Evolutionary conservation across 2,113 vertebrate species (phyloP).

Genomic region (Cololabis saira): DNA sequence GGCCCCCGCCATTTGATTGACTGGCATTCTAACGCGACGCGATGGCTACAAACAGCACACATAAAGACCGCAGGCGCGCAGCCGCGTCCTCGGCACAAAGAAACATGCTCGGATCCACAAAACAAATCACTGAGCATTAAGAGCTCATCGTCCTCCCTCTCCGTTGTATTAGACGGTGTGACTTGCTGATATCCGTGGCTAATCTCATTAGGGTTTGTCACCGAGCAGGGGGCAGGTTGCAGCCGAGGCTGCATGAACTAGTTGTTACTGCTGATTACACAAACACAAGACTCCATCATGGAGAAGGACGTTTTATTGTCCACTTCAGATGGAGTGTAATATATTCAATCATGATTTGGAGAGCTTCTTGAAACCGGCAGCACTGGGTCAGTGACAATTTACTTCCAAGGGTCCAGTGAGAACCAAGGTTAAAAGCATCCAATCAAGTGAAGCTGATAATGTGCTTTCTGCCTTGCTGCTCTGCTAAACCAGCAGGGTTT

Average conservation of each 20-base stretch:
- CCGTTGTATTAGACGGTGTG: constrained; percentile 42
- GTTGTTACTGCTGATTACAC: constrained; percentile 54
- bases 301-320: constrained; percentile 44
- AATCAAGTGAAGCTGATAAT: constrained; percentile 62
- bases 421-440: constrained; percentile 65
- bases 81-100: constrained; percentile 39
- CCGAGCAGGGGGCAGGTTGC: constrained; percentile 49
- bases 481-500: constrained; percentile 43
- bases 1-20: constrained; percentile 77
- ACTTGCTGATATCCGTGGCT: constrained; percentile 63
- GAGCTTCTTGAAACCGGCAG: constrained; percentile 49
- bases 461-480: constrained; percentile 39
- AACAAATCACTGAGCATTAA: constrained; percentile 63
- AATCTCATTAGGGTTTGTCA: constrained; percentile 68
- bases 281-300: constrained; percentile 42
- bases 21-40: constrained; percentile 70
- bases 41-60: constrained; percentile 64
- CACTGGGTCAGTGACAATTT: constrained; percentile 64
- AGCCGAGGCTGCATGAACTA: constrained; percentile 28
- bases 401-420: constrained; percentile 55
- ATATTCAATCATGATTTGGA: constrained; percentile 53
- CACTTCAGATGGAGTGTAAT: constrained; percentile 51
- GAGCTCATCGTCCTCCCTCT: constrained; percentile 45
- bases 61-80: constrained; percentile 47
- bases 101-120: constrained; percentile 56